phyloP scores from a whole-genome alignment of 2,113 vertebrate genomes.

The Proterorhinus semilunaris region DNA sequence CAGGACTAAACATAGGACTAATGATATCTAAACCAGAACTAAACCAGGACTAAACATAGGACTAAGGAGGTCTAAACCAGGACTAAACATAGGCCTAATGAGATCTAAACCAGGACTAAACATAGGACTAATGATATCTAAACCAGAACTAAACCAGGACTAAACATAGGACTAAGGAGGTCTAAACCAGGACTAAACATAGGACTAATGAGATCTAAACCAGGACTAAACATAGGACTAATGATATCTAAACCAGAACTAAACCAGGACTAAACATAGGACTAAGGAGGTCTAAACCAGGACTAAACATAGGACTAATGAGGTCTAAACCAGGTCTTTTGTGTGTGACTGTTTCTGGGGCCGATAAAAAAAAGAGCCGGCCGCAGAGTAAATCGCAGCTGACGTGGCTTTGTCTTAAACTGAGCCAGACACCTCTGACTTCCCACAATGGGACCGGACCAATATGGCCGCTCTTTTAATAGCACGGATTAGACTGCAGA shows the following conservation, averaged over 20 bases:
- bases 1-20: no score
- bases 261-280: no score
- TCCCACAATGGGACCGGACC: constrained; percentile 42
- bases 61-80: no score
- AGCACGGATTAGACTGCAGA: constrained; percentile 12
- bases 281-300: no score
- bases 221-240: not conserved
- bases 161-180: no score
- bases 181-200: not conserved
- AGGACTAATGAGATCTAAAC: not conserved
- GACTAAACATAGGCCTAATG: no score
- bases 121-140: no score
- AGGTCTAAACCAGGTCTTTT: constrained; percentile 2
- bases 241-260: not conserved
- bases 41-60: no score
- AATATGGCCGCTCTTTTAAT: constrained; percentile 45
- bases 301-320: no score
- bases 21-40: no score
- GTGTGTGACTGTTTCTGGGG: constrained; percentile 48
- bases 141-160: no score
- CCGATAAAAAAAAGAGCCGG: constrained; percentile 63
- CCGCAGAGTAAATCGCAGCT: constrained; percentile 66
- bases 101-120: no score
- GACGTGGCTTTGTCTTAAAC: constrained; percentile 66
- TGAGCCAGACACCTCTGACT: constrained; percentile 58